Evolutionary conservation across 1,140 invertebrate genomes (phyloP), one percentile per base, ranked within the genome.

Genomic region (Copidosoma floridanum): DNA sequence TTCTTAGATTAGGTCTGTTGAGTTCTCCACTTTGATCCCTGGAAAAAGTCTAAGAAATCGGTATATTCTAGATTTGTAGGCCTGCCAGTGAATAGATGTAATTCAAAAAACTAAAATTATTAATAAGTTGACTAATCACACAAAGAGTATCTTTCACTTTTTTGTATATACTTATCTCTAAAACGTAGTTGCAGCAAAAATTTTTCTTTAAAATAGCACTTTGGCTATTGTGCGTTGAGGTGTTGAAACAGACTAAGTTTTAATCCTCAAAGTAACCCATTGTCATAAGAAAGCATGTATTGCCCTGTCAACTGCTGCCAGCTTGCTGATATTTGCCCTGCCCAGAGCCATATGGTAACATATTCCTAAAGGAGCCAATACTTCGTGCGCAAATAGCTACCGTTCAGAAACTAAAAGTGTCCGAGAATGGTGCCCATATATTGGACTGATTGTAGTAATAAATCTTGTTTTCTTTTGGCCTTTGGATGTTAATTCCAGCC

Each of bases 381-480:
- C 51, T 5, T 65, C 60, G 1, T 72, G 56, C 8, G 69, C 58
- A 18, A 64, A 63, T 14, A 76, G 57, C 24, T 73, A 44, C 57
- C 76, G 75, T 41, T 74, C 71, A 11, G 70, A 68, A 53, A 71
- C 74, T 1, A 78, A 57, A 1, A 72, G 71, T 1, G 74, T 71
- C 53, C 53, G 71, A 12, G 64, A 65, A 23, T 76, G 54, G 8
- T 68, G 58, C 1, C 40, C 41, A 1, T 73, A 21, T 37, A 64
- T 21, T 1, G 14, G 18, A 20, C 50, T 4, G 38, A 63, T 8
- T 6, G 1, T 20, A 12, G 20, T 11, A 23, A 23, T 7, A 23
- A n/a, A n/a, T n/a, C n/a, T n/a, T n/a, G n/a, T n/a, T n/a, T n/a
- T 54, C 10, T 20, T 38, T 3, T 29, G 41, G 29, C 75, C 77